phyloP scores from a whole-genome alignment of 1,140 invertebrate species.

The Achatina immaculata region DNA sequence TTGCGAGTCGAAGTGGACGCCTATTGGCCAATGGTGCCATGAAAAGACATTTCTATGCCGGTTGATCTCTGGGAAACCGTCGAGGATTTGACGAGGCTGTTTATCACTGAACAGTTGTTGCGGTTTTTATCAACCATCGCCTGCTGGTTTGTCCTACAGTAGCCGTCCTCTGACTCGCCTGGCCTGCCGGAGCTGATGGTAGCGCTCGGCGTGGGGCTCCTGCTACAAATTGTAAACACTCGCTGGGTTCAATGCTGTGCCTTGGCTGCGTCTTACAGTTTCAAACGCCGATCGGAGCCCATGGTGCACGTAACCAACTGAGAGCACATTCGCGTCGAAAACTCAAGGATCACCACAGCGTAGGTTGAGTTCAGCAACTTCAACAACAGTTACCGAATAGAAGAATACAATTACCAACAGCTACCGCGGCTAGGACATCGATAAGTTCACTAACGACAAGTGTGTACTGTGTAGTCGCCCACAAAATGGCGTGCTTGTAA shows the following conservation, averaged over 20 bases:
- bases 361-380: no score
- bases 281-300: not conserved
- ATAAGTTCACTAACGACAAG: no score
- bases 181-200: conserved; percentile 7
- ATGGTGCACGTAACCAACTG: not conserved
- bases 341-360: no score
- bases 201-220: not conserved
- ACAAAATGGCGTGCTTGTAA: not conserved
- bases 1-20: not conserved
- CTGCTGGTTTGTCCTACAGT: not conserved
- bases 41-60: not conserved
- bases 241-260: not conserved
- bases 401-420: no score
- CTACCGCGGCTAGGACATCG: no score
- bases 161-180: conserved; percentile 5
- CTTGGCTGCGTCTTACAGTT: not conserved
- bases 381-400: no score
- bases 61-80: not conserved
- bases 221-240: conserved; percentile 2
- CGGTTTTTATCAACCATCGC: conserved; percentile 4
- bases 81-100: not conserved
- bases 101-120: conserved; percentile 10
- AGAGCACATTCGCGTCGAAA: no score
- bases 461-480: not conserved
- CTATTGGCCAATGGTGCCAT: not conserved